Evolutionary conservation across 2,888 invertebrate genomes (phyloP), one percentile per base, ranked within the genome.

Genomic region (Clistopyga incitator): DNA sequence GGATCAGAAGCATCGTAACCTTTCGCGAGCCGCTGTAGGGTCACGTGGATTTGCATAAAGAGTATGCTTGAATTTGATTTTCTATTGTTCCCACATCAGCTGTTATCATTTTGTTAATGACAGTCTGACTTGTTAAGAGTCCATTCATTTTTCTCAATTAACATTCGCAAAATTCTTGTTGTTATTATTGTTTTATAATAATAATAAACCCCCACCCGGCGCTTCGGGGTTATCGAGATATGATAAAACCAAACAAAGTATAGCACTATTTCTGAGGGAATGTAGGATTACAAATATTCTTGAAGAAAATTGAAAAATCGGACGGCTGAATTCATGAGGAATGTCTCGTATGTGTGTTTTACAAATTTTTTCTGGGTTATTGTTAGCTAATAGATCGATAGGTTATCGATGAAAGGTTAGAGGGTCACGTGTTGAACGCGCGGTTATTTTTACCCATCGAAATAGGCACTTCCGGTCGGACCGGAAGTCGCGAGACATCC

Each of bases 401-500:
- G 38, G 10, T 38, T 38, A 6, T 38, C 10, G 10, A 8, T 10
- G 38, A 38, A 38, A 38, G 8, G 38, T 59, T 56, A 25, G 13
- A n/a, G n/a, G 29, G 25, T 56, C 18, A 70, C 38, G 23, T 42
- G 54, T 3, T 15, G 4, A 56, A 23, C 20, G 25, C 29, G 59
- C 18, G 38, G 20, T n/a, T 61, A 65, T 29, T 42, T 42, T 65
- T 2, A 1, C 3, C 8, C 64, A 38, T 42, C 42, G 20, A 42
- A 42, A 65, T 42, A 10, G 38, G 23, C 29, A 50, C 47, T 47
- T 72, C 59, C 72, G 72, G 59, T 72, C 25, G n/a, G 25, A 25
- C 72, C 72, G 72, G 72, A 72, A 45, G 61, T n/a, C 11, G 34
- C 20, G 25, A 47, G 74, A 61, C 50, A 61, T 74, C 74, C 74